These are phyloP conservation scores for Thera obeliscata DNA, from an alignment of 2,888 invertebrate species.

Conservation along the genomic window DNA sequence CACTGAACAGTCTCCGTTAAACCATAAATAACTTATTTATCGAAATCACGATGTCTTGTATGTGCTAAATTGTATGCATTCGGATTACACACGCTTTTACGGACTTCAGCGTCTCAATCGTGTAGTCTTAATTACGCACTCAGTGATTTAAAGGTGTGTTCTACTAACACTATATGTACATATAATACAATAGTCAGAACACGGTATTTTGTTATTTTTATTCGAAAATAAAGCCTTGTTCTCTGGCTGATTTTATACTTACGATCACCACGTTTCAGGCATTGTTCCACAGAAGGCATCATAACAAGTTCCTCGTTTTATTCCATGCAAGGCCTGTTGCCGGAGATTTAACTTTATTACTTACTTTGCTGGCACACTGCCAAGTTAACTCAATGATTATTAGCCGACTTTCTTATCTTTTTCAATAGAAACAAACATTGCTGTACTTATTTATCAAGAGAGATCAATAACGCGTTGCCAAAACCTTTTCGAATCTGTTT, in stretches of 20 bases:
- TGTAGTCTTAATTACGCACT: no score
- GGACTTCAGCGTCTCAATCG: no score
- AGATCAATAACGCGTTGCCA: slow-evolving; percentile 5
- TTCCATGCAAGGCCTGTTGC: slow-evolving; percentile 60
- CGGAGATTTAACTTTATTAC: slow-evolving; percentile 67
- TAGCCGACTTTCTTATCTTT: slow-evolving; percentile 60
- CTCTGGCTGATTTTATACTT: slow-evolving; percentile 26
- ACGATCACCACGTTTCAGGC: slow-evolving; percentile 46
- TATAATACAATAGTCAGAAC: no score
- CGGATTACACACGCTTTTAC: no score
- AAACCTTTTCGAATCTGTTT: slow-evolving; percentile 60
- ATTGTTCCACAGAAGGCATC: slow-evolving; percentile 50
- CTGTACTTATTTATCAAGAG: slow-evolving; percentile 4
- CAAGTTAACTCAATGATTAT: slow-evolving; percentile 66
- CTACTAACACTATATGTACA: no score
- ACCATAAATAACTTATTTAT: no score
- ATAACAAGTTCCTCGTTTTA: slow-evolving; percentile 56
- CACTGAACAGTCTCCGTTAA: no score
- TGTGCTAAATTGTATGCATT: no score
- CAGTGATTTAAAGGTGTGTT: no score
- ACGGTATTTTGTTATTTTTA: slow-evolving; percentile 10
- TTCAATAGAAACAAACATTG: slow-evolving; percentile 39
- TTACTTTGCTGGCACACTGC: slow-evolving; percentile 65
- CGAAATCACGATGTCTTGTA: no score
- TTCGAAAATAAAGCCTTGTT: slow-evolving; percentile 14